Percentiles rank a stretch among this genome's conserved stretches.
These are phyloP conservation scores for Spinibarbus caldwelli DNA, from an alignment of 2,797 vertebrate species.

Conservation along the genomic window DNA sequence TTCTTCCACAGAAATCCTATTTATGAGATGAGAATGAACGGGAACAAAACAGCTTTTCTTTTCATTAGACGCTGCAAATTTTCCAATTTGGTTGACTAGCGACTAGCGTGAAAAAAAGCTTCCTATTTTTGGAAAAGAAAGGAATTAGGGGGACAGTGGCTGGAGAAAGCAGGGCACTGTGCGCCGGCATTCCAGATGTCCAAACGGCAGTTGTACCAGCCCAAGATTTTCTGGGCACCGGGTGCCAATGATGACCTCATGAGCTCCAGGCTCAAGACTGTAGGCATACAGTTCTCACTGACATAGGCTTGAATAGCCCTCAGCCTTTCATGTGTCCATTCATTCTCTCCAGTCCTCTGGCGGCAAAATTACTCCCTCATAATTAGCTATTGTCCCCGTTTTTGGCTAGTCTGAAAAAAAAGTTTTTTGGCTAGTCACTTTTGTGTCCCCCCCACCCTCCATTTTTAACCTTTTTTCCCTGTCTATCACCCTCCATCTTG, in stretches of 20 bases:
- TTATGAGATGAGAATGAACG: slow-evolving; percentile 77
- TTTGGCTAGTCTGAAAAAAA: slow-evolving; percentile 52
- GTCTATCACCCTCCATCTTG: slow-evolving; percentile 70
- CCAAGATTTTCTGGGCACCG: slow-evolving; percentile 77
- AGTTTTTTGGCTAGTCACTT: slow-evolving; percentile 83
- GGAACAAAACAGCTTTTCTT: slow-evolving; percentile 91
- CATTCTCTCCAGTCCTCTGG: slow-evolving; percentile 84
- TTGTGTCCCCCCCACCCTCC: slow-evolving; percentile 52
- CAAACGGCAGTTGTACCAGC: slow-evolving; percentile 87
- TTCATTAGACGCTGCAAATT: slow-evolving; percentile 82
- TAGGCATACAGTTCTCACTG: slow-evolving; percentile 85
- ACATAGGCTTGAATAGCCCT: slow-evolving; percentile 83
- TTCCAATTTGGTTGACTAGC: slow-evolving; percentile 85
- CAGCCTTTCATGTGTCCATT: slow-evolving; percentile 87
- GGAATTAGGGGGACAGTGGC: slow-evolving; percentile 80
- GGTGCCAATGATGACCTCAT: slow-evolving; percentile 94
- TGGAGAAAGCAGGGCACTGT: slow-evolving; percentile 86
- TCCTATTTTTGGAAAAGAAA: slow-evolving; percentile 83
- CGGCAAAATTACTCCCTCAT: slow-evolving; percentile 87
- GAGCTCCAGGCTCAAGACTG: slow-evolving; percentile 86
- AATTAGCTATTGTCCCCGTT: slow-evolving; percentile 86
- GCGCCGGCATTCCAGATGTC: slow-evolving; percentile 92
- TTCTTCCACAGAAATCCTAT: slow-evolving; percentile 76
- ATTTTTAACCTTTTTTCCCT: background rate
- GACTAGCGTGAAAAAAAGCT: slow-evolving; percentile 69